Base-by-base conservation (phyloP, 2,888 invertebrate species). In the Habroteleia sp. region DNA sequence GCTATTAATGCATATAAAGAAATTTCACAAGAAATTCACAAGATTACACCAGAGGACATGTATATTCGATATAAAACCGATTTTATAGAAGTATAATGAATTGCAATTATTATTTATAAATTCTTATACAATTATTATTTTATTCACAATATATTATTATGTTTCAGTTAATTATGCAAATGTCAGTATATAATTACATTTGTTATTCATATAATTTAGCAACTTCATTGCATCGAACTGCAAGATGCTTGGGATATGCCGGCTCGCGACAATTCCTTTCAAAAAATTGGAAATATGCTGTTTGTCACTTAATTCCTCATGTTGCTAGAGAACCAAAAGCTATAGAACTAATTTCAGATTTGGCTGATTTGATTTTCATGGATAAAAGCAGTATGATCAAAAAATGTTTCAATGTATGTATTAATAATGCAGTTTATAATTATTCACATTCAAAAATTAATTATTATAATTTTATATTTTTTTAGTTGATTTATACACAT, bases 251-350 rank as follows among this genome's bases (percentile, higher is more conserved):
- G 54, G 94, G 93, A 0, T 94, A 92, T 80, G 90, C 91, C 13
- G 93, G 93, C 27, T 92, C 92, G 4, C 91, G 92, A 81, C 93
- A 94, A 82, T 93, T 94, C 58, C 89, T 94, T 60, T 90, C 91
- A 0, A 93, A 93, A 84, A 94, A 95, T 80, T 91, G 92, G 29
- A 92, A 93, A 52, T 90, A 93, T 78, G 90, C 94, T 13, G 87
- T 95, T 4, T 93, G 94, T 0, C 90, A 91, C 88, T 89, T 93
- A 80, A 89, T 92, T 83, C 89, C 93, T 29, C 87, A 92, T 84
- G 88, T 92, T 0, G 91, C 91, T 17, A 91, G 88, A 76, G 90
- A 89, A 81, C 91, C 90, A 1, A 90, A 90, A 81, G 90, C 92
- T 0, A 90, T 91, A 29, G 90, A 90, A 0, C 91, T 95, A 76